Evolutionary conservation across 1,140 invertebrate genomes (phyloP), one percentile per base, ranked within the genome.

Genomic region (Hyles euphorbiae): DNA sequence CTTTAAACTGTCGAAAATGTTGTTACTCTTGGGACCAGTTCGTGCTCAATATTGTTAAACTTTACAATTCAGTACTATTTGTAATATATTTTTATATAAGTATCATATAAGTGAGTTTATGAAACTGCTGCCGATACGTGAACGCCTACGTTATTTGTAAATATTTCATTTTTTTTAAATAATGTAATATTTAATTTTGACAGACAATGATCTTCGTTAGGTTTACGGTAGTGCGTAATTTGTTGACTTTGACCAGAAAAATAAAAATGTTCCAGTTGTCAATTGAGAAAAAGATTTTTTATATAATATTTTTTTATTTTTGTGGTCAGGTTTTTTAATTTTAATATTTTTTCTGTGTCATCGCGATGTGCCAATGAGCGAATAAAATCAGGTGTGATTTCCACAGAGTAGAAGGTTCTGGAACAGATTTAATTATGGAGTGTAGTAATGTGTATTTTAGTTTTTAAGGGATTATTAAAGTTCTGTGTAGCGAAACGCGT

Each of bases 311-410:
- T 33, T 52, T 67, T 58, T 74, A 65, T 56, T 69, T 65, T 70
- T 67, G 59, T 56, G 53, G 56, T 60, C 70, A 64, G 53, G 64
- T 67, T 61, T 63, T 61, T 48, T 63, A 40, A 40, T 60, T 52
- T 52, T 52, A 8, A 61, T 63, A 65, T 68, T 74, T 74, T 70
- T 74, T 74, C 70, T 78, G 81, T 82, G 79, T 87, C 83, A 83
- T 87, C 68, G 68, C 76, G 63, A 75, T 76, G 83, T 87, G 81
- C 83, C 83, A 87, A 84, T 65, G 80, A 74, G 80, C 81, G 69
- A 72, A 61, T 50, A 10, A 10, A 52, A 52, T n/a, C 3, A 9
- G 64, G 36, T 40, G 36, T 40, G 5, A 67, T 67, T 61, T 51
- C 46, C 4, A n/a, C 12, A 47, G 48, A 55, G 44, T 52, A 8